These are phyloP conservation scores for Lepidocolaptes lacrymiger DNA, from an alignment of 2,797 vertebrate species.

Conservation along the genomic window DNA sequence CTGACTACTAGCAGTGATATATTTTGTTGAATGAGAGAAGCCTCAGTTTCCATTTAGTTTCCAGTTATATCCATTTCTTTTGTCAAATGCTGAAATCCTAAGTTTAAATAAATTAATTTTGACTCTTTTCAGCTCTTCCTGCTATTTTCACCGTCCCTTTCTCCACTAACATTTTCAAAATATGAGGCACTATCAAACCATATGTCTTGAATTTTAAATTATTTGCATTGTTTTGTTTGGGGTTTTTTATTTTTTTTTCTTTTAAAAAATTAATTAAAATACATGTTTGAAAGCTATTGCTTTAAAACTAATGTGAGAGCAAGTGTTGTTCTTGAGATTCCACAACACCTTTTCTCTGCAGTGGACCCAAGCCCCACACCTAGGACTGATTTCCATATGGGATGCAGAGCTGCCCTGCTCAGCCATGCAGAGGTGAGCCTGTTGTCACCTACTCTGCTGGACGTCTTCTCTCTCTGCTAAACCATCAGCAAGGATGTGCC, in stretches of 20 bases:
- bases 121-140: not conserved
- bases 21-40: slow-evolving; percentile 7
- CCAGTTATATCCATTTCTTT: not conserved
- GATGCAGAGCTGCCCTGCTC: not conserved
- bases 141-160: not conserved
- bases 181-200: not conserved
- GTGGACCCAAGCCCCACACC: not conserved
- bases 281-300: not conserved
- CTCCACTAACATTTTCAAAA: not conserved
- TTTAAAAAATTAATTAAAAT: not conserved
- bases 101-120: not conserved
- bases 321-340: not conserved
- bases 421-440: not conserved
- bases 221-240: not conserved
- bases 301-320: not conserved
- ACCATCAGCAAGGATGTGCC: rapidly evolving
- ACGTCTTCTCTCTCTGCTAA: not conserved
- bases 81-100: not conserved
- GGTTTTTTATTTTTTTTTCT: not conserved
- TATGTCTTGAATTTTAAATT: not conserved
- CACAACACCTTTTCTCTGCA: not conserved
- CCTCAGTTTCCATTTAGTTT: slow-evolving; percentile 36
- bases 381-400: not conserved
- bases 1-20: slow-evolving; percentile 13
- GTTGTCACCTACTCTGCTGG: rapidly evolving